Evolutionary conservation across 2,888 invertebrate genomes (phyloP).

Genomic region (Lycia hirtaria): DNA sequence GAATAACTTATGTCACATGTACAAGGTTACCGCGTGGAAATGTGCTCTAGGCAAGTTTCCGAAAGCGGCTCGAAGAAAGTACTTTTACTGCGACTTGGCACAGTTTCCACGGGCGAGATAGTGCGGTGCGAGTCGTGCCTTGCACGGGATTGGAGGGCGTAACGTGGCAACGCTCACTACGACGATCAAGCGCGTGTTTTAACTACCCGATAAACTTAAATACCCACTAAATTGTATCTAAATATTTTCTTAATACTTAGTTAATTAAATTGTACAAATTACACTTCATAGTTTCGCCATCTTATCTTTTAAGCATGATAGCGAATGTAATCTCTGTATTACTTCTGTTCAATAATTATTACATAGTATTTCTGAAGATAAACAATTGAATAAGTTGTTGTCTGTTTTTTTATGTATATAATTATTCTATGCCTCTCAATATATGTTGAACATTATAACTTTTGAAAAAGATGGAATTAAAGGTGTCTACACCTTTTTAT

Average conservation of each 20-base stretch:
- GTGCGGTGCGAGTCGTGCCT: slow-evolving; percentile 38
- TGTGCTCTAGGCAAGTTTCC: slow-evolving; percentile 78
- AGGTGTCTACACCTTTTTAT: no score
- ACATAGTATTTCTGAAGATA: no score
- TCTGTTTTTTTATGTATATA: no score
- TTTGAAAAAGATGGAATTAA: no score
- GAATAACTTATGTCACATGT: slow-evolving; percentile 76
- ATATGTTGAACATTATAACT: no score
- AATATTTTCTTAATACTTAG: neutral
- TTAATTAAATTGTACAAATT: neutral
- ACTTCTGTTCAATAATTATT: no score
- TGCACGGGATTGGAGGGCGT: slow-evolving; percentile 34
- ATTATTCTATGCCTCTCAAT: no score
- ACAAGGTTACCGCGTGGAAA: slow-evolving; percentile 79
- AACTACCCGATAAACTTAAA: neutral
- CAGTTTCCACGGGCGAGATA: slow-evolving; percentile 75
- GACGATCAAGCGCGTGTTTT: slow-evolving; percentile 24
- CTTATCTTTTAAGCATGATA: no score
- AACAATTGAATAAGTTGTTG: no score
- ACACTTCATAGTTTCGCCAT: no score
- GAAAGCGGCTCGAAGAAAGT: slow-evolving; percentile 84
- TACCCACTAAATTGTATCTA: neutral
- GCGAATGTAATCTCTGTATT: no score
- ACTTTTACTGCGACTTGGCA: slow-evolving; percentile 83
- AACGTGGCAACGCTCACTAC: slow-evolving; percentile 30